Evolutionary conservation across 2,797 vertebrate species (phyloP), one percentile per base, ranked within the genome.

Genomic region (Carduelis carduelis): DNA sequence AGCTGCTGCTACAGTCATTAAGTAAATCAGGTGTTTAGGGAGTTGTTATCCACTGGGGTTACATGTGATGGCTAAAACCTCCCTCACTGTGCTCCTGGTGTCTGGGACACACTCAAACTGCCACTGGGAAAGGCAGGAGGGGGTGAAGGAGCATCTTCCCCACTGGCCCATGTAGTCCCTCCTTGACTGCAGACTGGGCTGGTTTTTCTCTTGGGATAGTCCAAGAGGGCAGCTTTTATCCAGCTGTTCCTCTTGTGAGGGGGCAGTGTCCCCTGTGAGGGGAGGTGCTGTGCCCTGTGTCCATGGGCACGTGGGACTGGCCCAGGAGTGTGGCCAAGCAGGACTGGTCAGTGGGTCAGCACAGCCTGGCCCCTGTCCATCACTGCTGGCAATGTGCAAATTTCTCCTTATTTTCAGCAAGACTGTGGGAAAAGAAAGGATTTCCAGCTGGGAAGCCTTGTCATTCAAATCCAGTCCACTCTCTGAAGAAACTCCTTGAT

Each of bases 41-140:
- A 79, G 74, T 55, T 76, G 0, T 50, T 28, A 21, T 34, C 66
- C 0, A 1, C 53, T 30, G 50, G 13, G 21, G n/a, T 26, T 30
- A 3, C 0, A 0, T 9, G 43, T 8, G 32, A 8, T 39, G 65
- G 39, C 53, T 55, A 1, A 53, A 43, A 12, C 22, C 7, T 2
- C 23, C 60, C 63, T 75, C 2, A 0, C 44, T 32, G 44, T 30
- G 69, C 61, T 65, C 50, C 57, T 27, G 10, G 26, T 19, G 55
- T 35, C 28, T 50, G 47, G n/a, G 12, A 17, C 1, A 2, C 2
- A 0, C 53, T 49, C 0, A 1, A 12, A 15, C 11, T 32, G 49
- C 2, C 3, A 9, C 15, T 19, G 32, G 61, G 50, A 8, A 18
- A 28, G 50, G 32, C 56, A 37, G 63, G 7, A 24, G 55, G 35